A percentile compares a stretch with the other conserved stretches of the same genome.
phyloP scores from a whole-genome alignment of 2,797 vertebrate species.

The Gorsachius magnificus region DNA sequence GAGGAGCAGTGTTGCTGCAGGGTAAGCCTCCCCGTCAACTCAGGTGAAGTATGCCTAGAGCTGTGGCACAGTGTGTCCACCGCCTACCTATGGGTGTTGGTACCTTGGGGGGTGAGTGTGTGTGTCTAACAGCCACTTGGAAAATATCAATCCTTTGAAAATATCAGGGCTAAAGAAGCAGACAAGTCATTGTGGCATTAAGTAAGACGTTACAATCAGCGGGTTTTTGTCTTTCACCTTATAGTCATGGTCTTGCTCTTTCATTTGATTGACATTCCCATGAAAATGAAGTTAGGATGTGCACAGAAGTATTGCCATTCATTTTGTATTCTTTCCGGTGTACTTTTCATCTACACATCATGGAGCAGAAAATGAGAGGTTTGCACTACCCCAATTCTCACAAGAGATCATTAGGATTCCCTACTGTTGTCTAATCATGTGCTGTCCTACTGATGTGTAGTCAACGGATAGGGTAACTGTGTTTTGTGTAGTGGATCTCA shows the following conservation, averaged over 20 bases:
- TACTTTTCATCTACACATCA: conserved; percentile 56
- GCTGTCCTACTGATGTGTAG: conserved; percentile 48
- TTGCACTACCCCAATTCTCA: conserved; percentile 42
- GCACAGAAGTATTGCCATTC: conserved; percentile 32
- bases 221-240: not conserved
- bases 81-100: not conserved
- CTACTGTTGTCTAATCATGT: conserved; percentile 54
- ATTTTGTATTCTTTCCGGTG: conserved; percentile 33
- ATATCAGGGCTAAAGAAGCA: not conserved
- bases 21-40: not conserved
- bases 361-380: conserved; percentile 66
- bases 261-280: not conserved
- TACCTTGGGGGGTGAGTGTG: not conserved
- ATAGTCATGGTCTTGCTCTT: not conserved
- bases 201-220: not conserved
- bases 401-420: conserved; percentile 64
- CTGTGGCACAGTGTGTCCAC: not conserved
- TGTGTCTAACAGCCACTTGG: not conserved
- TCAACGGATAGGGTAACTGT: conserved; percentile 42
- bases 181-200: not conserved
- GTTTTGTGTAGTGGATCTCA: conserved; percentile 1
- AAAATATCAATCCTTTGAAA: not conserved
- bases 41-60: not conserved
- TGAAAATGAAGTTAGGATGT: conserved; percentile 43
- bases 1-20: not conserved